Percentiles rank a stretch among this genome's conserved stretches.
Conservation (phyloP, 2,797 vertebrate species). For the Malurus splendens region DNA sequence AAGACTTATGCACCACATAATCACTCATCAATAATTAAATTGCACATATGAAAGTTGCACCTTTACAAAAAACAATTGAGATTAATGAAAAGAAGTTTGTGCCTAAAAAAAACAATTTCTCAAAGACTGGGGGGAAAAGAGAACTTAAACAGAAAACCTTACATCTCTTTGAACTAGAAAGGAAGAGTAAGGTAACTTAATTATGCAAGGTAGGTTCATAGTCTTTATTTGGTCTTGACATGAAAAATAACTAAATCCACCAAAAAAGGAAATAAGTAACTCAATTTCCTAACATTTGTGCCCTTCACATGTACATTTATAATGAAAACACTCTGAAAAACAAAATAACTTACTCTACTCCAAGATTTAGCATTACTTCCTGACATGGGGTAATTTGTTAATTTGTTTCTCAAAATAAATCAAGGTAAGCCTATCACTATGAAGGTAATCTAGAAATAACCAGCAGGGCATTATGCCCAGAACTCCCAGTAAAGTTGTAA, state of each 20-base stretch:
- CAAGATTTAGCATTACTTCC: not conserved
- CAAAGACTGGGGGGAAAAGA: not conserved
- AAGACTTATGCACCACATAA: not conserved
- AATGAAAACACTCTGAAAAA: not conserved
- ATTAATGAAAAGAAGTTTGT: not conserved
- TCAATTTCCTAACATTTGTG: not conserved
- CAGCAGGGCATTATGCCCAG: not conserved
- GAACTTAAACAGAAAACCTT: not conserved
- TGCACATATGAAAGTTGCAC: not conserved
- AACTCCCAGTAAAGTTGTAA: not conserved
- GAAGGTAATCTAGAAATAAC: not conserved
- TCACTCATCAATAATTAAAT: not conserved
- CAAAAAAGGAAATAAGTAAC: not conserved
- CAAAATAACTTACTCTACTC: not conserved
- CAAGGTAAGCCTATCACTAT: not conserved
- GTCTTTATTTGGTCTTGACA: not conserved
- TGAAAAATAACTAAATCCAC: not conserved
- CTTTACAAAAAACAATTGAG: not conserved
- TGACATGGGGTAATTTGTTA: not conserved
- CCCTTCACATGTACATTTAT: not conserved
- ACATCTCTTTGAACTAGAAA: not conserved
- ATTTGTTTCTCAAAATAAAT: no score
- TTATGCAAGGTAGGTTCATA: not conserved
- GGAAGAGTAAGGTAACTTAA: not conserved
- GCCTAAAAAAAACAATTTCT: not conserved